These are phyloP conservation scores for Cliona cf. orientalis DNA, from an alignment of 37 sponge, comb jelly and placozoan species.

Conservation along the genomic window DNA sequence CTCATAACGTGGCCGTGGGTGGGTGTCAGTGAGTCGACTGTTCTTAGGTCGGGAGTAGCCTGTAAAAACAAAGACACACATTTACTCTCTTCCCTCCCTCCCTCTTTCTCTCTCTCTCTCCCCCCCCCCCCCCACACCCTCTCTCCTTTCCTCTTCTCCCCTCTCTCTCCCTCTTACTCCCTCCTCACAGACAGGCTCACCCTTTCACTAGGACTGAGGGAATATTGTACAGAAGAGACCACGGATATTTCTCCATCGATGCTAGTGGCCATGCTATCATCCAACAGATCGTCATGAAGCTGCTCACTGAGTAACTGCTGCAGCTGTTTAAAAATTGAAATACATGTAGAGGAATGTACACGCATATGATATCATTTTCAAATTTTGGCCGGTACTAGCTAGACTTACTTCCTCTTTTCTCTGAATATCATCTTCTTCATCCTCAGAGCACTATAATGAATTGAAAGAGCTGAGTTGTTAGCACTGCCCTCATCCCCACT, in stretches of 20 bases:
- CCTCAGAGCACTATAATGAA: slow-evolving; percentile 8
- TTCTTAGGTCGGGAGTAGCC: background rate
- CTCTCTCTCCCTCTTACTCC: background rate
- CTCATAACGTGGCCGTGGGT: background rate
- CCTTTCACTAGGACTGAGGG: background rate
- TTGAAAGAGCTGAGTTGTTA: too few relatives aligned
- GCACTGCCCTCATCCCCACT: too few relatives aligned
- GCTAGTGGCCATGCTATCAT: background rate
- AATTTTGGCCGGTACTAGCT: background rate
- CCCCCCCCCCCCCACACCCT: too few relatives aligned
- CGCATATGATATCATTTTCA: background rate
- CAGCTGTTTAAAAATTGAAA: slow-evolving; percentile 2
- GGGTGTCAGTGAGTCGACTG: background rate
- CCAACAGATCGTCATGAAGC: slow-evolving; percentile 38
- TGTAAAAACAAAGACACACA: too few relatives aligned
- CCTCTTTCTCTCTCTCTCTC: too few relatives aligned
- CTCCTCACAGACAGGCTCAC: too few relatives aligned
- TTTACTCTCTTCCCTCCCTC: too few relatives aligned
- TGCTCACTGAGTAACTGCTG: slow-evolving; percentile 41
- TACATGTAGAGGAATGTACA: background rate
- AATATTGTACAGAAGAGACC: background rate
- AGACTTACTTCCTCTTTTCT: slow-evolving; percentile 26
- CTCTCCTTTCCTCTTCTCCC: background rate
- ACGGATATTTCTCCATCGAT: background rate
- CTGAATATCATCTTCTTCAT: slow-evolving; percentile 27